Conservation (phyloP, 2,797 vertebrate genomes). For the Selene dorsalis region DNA sequence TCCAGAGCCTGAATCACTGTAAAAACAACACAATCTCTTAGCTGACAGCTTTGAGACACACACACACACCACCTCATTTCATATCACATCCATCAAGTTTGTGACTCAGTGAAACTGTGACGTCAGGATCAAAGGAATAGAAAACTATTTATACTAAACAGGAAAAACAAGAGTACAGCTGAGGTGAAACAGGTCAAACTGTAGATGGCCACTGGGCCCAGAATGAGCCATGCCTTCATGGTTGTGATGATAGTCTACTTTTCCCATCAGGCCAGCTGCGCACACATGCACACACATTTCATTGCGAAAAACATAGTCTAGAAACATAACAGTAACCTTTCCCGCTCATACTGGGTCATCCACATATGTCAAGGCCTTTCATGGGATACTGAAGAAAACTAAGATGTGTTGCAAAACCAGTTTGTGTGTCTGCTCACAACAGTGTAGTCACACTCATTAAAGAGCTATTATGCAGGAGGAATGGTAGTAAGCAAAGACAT, state of each 20-base stretch:
- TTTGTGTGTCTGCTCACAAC: background rate
- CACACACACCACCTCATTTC: background rate
- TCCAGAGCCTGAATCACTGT: too few species aligned
- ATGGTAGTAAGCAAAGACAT: background rate
- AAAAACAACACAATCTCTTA: too few species aligned
- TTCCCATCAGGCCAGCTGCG: background rate
- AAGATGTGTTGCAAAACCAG: background rate
- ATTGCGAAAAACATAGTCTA: background rate
- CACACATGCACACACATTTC: background rate
- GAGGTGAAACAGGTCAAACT: constrained; percentile 26
- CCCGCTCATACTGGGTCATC: too few species aligned
- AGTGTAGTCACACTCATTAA: background rate
- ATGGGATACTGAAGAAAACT: too few species aligned
- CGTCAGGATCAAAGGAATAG: too few species aligned
- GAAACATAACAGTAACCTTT: background rate
- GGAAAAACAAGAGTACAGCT: constrained; percentile 54
- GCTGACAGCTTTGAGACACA: background rate
- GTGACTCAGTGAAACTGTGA: constrained; percentile 33
- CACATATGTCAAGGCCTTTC: background rate
- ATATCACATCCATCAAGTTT: background rate
- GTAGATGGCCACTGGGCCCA: background rate
- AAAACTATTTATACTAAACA: constrained; percentile 26
- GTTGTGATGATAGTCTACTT: background rate
- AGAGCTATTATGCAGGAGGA: background rate
- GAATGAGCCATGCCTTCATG: background rate